Evolutionary conservation across 2,888 invertebrate genomes (phyloP).

Genomic region (Patella ulyssiponensis): DNA sequence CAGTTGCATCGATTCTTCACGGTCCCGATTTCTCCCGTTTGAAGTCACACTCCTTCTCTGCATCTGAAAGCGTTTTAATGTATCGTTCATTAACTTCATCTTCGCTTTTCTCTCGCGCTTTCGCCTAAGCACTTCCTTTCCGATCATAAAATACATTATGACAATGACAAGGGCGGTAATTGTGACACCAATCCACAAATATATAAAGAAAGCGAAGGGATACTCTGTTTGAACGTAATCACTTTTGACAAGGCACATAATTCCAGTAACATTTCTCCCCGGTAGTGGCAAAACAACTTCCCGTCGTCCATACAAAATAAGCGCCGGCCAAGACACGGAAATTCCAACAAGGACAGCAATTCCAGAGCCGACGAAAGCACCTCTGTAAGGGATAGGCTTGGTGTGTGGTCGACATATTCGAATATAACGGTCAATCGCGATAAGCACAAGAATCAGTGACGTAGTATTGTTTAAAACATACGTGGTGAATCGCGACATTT

Average conservation of each 20-base stretch:
- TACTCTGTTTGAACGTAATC: slow-evolving; percentile 33
- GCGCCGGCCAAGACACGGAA: slow-evolving; percentile 43
- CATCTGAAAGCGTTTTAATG: not conserved
- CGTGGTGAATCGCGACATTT: slow-evolving; percentile 41
- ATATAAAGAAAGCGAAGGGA: slow-evolving; percentile 39
- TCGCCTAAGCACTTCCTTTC: slow-evolving; percentile 39
- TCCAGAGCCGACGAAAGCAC: slow-evolving; percentile 38
- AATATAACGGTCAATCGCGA: slow-evolving; percentile 46
- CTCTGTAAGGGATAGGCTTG: slow-evolving; percentile 23
- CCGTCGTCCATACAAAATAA: slow-evolving; percentile 40
- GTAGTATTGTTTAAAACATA: slow-evolving; percentile 43
- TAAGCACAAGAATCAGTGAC: slow-evolving; percentile 36
- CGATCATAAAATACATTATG: slow-evolving; percentile 40
- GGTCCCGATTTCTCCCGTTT: not conserved
- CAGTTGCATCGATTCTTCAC: not conserved
- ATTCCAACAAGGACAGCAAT: slow-evolving; percentile 37
- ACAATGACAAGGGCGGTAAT: slow-evolving; percentile 36
- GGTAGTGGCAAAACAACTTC: slow-evolving; percentile 24
- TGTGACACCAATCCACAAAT: slow-evolving; percentile 36
- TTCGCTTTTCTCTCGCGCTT: slow-evolving; percentile 24
- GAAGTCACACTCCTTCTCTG: not conserved
- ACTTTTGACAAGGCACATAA: slow-evolving; percentile 36
- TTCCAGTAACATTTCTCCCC: not conserved
- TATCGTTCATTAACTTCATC: not conserved
- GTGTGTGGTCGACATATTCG: slow-evolving; percentile 41